phyloP scores from a whole-genome alignment of 1,140 invertebrate genomes.

The Orius insidiosus region DNA sequence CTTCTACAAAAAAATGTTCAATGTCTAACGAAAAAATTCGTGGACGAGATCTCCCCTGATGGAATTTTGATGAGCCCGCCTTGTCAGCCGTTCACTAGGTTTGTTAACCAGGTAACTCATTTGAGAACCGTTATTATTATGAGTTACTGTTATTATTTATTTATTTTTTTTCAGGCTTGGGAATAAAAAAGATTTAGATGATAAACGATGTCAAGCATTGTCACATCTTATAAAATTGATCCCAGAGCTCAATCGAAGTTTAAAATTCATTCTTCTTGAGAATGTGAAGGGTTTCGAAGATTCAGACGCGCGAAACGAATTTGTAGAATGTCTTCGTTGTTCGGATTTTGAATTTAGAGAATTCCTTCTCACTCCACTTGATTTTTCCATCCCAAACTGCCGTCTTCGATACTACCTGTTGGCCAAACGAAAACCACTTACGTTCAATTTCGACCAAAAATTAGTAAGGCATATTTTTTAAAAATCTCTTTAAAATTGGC shows the following conservation, averaged over 20 bases:
- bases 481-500: too few species aligned
- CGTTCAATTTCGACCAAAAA: constrained; percentile 26
- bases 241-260: constrained; percentile 35
- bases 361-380: constrained; percentile 66
- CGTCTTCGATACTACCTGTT: constrained; percentile 77
- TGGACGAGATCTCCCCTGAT: constrained; percentile 50
- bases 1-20: constrained; percentile 62
- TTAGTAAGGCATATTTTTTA: constrained; percentile 9
- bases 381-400: constrained; percentile 78
- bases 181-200: constrained; percentile 43
- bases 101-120: too few species aligned
- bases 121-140: too few species aligned
- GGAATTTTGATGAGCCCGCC: constrained; percentile 88
- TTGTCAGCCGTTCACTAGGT: constrained; percentile 86
- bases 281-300: constrained; percentile 90
- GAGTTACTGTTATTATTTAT: constrained; percentile 1
- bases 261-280: constrained; percentile 74
- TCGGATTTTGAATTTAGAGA: constrained; percentile 57
- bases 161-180: constrained; percentile 30
- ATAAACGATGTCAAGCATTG: constrained; percentile 53
- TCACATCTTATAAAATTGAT: constrained; percentile 45
- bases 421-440: constrained; percentile 37
- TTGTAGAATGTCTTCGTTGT: constrained; percentile 44
- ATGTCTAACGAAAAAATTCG: constrained; percentile 41
- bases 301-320: constrained; percentile 49